A percentile compares a stretch with the other conserved stretches of the same genome.
phyloP scores from a whole-genome alignment of 2,888 invertebrate genomes.

The Miltochrista miniata region DNA sequence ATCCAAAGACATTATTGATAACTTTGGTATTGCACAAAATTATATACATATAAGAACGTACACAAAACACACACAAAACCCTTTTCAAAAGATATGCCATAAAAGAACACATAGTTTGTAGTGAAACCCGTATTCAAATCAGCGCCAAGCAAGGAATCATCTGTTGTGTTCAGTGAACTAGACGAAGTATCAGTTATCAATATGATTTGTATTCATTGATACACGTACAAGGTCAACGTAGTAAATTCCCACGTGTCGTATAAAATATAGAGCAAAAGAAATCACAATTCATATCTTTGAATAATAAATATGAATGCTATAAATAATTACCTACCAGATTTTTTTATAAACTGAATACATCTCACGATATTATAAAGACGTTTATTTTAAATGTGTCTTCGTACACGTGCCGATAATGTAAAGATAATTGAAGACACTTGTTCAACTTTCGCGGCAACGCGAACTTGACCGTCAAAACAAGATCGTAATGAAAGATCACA shows the following conservation, averaged over 20 bases:
- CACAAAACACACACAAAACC: too few relatives aligned
- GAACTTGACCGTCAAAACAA: constrained; percentile 81
- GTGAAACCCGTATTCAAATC: too few relatives aligned
- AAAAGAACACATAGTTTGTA: too few relatives aligned
- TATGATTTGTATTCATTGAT: background rate
- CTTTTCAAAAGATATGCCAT: too few relatives aligned
- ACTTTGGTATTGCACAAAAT: too few relatives aligned
- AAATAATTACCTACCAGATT: constrained; percentile 1
- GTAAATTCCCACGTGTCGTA: constrained; percentile 1
- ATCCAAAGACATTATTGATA: too few relatives aligned
- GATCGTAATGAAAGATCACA: constrained; percentile 77
- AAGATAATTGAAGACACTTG: constrained; percentile 3
- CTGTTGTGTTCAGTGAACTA: background rate
- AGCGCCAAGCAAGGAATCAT: too few relatives aligned
- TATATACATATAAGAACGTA: too few relatives aligned
- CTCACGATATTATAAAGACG: background rate
- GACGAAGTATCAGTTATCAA: background rate
- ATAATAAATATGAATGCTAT: constrained; percentile 3
- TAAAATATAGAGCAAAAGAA: constrained; percentile 5
- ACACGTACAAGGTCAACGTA: background rate
- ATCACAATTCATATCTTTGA: constrained; percentile 1
- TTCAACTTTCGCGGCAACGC: constrained; percentile 65
- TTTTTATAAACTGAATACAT: constrained; percentile 8
- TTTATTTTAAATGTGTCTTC: background rate
- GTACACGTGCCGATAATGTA: too few relatives aligned